These are phyloP conservation scores for Thunnus thynnus DNA, from an alignment of 2,113 vertebrate species.

Conservation along the genomic window DNA sequence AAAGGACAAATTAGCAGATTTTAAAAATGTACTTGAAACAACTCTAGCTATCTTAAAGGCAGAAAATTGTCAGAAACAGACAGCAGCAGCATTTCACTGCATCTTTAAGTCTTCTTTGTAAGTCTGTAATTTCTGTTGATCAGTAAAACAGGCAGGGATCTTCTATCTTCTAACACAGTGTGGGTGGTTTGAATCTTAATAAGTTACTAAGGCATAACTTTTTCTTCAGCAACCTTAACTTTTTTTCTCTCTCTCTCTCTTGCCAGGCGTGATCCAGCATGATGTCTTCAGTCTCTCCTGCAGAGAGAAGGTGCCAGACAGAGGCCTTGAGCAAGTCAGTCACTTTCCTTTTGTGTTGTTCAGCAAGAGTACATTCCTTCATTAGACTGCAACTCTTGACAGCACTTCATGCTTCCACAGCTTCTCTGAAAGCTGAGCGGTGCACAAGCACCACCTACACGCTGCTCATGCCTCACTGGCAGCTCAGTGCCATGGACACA, in stretches of 20 bases:
- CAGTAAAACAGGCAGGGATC: slow-evolving; percentile 10
- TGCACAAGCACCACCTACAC: slow-evolving; percentile 67
- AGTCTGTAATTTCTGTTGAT: slow-evolving; percentile 39
- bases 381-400: slow-evolving; percentile 77
- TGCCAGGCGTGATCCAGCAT: slow-evolving; percentile 30
- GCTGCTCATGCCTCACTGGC: slow-evolving; percentile 33
- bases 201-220: slow-evolving; percentile 58
- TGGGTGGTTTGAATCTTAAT: slow-evolving; percentile 59
- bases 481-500: slow-evolving; percentile 32
- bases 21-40: not conserved
- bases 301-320: slow-evolving; percentile 68
- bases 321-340: slow-evolving; percentile 71
- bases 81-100: not conserved
- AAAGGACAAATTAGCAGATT: not conserved
- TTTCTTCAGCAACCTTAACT: slow-evolving; percentile 37
- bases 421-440: slow-evolving; percentile 65
- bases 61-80: not conserved
- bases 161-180: slow-evolving; percentile 14
- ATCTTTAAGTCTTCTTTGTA: not conserved
- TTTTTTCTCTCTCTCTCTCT: not conserved
- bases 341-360: slow-evolving; percentile 68
- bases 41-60: not conserved
- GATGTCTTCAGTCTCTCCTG: slow-evolving; percentile 60
- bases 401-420: slow-evolving; percentile 71
- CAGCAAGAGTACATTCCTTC: slow-evolving; percentile 69